Evolutionary conservation across 2,113 vertebrate genomes (phyloP).

Genomic region (Rhabdomys dilectus): DNA sequence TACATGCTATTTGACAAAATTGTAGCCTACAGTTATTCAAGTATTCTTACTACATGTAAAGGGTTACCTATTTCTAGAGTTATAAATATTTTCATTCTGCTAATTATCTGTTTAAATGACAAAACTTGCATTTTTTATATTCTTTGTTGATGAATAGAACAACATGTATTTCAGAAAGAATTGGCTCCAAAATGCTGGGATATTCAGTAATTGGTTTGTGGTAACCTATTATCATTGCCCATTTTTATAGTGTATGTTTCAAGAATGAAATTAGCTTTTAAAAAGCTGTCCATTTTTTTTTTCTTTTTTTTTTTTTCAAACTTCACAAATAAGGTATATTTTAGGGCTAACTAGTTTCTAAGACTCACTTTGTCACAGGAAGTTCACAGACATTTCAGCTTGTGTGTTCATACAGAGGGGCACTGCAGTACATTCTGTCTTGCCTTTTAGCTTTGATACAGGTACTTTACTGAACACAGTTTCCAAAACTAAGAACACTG

Average conservation of each 20-base stretch:
- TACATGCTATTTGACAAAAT: not conserved
- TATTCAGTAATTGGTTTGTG: conserved; percentile 62
- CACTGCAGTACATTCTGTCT: no score
- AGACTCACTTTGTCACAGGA: no score
- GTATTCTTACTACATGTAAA: not conserved
- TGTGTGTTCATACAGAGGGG: no score
- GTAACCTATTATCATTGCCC: conserved; percentile 56
- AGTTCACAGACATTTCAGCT: no score
- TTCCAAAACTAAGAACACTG: no score
- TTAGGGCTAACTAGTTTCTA: no score
- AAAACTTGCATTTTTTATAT: not conserved
- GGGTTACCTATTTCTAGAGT: conserved; percentile 10
- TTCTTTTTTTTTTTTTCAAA: no score
- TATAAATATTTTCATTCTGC: conserved; percentile 44
- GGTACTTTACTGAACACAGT: no score
- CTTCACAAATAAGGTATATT: no score
- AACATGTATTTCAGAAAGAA: conserved; percentile 52
- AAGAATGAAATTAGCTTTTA: conserved; percentile 77
- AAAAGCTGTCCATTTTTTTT: not conserved
- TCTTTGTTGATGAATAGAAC: conserved; percentile 32
- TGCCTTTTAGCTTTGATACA: no score
- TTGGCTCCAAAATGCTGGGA: conserved; percentile 35
- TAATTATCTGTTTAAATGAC: conserved; percentile 44
- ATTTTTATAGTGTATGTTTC: conserved; percentile 65
- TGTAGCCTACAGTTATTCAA: not conserved